Evolutionary conservation across 2,888 invertebrate genomes (phyloP), one percentile per base, ranked within the genome.

Genomic region (Phaedon cochleariae): DNA sequence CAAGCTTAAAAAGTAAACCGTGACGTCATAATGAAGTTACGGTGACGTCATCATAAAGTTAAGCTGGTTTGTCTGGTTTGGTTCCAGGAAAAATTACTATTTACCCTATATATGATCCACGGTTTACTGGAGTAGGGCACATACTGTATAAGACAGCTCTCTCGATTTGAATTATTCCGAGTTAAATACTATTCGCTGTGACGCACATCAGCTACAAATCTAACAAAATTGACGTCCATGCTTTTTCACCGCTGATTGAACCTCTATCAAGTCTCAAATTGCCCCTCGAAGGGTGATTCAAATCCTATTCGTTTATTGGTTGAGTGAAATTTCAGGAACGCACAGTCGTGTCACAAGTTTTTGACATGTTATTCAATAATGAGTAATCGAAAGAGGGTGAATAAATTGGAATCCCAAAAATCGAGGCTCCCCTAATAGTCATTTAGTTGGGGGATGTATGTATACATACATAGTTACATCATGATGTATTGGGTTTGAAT

Each of bases 311-410:
- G 60, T 69, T 76, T 76, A 79, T 80, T 79, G 80, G 80, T 75
- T 74, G 70, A 72, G 70, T 73, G 73, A 77, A 79, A 79, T 77
- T 77, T 74, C 76, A 76, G 77, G 78, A 79, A 67, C 76, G 77
- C 75, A 41, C 41, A 41, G 1, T n/a, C 41, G 12, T 41, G 76
- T 75, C 72, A 65, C 78, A 75, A 74, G 74, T 76, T 77, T 77
- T 74, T 74, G 76, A 69, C 66, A 62, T 69, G 69, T 75, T 75
- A 75, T 75, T 74, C 73, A 74, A 75, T 74, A 73, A 73, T 71
- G 67, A 67, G 69, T 72, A 73, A 73, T 74, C 67, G 72, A 73
- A 71, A 72, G 45, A 15, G 73, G 72, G 72, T 69, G 74, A 73
- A 72, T 69, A 70, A 69, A 69, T 69, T 69, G 69, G 41, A 41